phyloP scores from a whole-genome alignment of 2,113 vertebrate genomes.

The Amphiprion ocellaris region DNA sequence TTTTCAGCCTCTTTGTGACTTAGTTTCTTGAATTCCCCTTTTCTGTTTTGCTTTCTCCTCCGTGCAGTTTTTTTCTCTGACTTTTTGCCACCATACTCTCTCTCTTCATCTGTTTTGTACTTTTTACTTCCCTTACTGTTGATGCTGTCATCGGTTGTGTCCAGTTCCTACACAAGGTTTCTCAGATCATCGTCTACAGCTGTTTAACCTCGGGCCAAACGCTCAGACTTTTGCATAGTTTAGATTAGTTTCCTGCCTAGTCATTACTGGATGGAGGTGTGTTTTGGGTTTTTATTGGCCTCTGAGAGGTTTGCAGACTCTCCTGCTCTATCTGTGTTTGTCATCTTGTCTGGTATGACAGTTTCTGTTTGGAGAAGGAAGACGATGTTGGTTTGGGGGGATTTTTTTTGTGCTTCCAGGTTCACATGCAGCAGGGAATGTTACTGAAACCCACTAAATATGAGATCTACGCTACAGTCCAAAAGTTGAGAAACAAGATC shows the following conservation, averaged over 20 bases:
- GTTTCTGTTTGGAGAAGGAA: conserved; percentile 57
- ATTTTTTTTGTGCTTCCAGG: conserved; percentile 13
- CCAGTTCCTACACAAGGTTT: conserved; percentile 31
- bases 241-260: conserved; percentile 42
- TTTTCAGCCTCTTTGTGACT: neutral
- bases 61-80: neutral
- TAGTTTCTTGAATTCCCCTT: neutral
- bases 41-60: neutral
- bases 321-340: conserved; percentile 63
- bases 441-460: too few species aligned
- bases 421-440: neutral
- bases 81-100: conserved; percentile 16
- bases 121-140: neutral
- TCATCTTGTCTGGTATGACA: conserved; percentile 63
- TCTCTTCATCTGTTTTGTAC: neutral
- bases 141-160: neutral
- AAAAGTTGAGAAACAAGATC: too few species aligned
- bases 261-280: conserved; percentile 54
- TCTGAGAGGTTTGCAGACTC: conserved; percentile 33
- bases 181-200: conserved; percentile 47
- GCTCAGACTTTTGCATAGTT: conserved; percentile 14
- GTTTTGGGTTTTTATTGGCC: conserved; percentile 40
- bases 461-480: too few species aligned
- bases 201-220: conserved; percentile 49
- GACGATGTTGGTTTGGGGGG: conserved; percentile 7